phyloP scores from a whole-genome alignment of 2,888 invertebrate species.

The Dione vanillae region DNA sequence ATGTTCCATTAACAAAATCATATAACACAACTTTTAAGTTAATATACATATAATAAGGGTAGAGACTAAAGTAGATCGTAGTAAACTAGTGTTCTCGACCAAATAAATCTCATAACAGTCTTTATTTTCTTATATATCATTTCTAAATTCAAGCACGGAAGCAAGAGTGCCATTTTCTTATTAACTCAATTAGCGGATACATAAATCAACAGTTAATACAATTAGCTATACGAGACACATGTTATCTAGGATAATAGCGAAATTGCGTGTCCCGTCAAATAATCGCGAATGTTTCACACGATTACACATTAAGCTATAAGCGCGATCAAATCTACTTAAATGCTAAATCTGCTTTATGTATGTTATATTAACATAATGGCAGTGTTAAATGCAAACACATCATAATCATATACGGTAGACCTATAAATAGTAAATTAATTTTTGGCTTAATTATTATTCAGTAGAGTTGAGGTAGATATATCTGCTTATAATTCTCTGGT shows the following conservation, averaged over 20 bases:
- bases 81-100: too few relatives aligned
- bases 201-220: constrained; percentile 49
- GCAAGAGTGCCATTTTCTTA: constrained; percentile 41
- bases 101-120: too few relatives aligned
- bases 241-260: constrained; percentile 45
- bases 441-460: background rate
- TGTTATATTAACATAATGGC: constrained; percentile 16
- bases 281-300: constrained; percentile 63
- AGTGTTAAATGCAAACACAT: background rate
- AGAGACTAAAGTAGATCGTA: too few relatives aligned
- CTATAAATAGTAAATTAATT: constrained; percentile 3
- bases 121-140: background rate
- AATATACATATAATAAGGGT: too few relatives aligned
- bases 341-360: constrained; percentile 13
- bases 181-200: constrained; percentile 44
- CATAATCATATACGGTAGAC: background rate
- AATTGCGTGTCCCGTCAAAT: constrained; percentile 70
- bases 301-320: constrained; percentile 67
- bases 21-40: too few relatives aligned
- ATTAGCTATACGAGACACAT: constrained; percentile 43
- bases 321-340: constrained; percentile 55
- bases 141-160: constrained; percentile 35
- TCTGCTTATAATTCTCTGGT: background rate
- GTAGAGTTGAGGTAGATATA: background rate
- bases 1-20: too few relatives aligned